A percentile compares a stretch with the other conserved stretches of the same genome.
phyloP scores from a whole-genome alignment of 2,113 vertebrate species.

The Sapayoa aenigma region DNA sequence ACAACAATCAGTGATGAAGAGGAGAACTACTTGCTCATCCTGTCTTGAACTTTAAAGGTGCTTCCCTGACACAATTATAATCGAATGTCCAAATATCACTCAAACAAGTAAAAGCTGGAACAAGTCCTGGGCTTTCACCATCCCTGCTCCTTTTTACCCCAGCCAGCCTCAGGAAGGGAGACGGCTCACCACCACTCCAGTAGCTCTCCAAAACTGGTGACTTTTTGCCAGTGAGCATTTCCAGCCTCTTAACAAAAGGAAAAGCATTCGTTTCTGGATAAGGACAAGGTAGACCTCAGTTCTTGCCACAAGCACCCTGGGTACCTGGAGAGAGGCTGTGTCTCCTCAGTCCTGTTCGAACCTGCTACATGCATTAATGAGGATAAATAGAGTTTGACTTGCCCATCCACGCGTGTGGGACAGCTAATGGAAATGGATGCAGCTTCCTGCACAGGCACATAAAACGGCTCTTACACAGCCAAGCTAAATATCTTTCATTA shows the following conservation, averaged over 20 bases:
- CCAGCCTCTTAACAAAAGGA: background rate
- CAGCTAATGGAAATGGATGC: background rate
- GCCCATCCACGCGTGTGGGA: background rate
- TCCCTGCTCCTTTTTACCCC: background rate
- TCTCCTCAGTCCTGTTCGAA: background rate
- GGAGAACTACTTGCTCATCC: background rate
- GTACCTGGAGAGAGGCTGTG: background rate
- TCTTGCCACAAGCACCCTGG: background rate
- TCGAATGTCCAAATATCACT: background rate
- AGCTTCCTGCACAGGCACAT: background rate
- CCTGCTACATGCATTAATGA: background rate
- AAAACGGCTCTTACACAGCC: background rate
- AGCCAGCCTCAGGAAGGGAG: rapidly evolving
- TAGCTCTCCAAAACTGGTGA: background rate
- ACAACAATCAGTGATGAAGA: background rate
- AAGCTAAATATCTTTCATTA: background rate
- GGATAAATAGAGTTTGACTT: background rate
- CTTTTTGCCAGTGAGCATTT: background rate
- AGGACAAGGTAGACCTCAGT: rapidly evolving
- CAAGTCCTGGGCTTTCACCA: background rate
- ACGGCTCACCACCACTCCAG: background rate
- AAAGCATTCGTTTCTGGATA: background rate
- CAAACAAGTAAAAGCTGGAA: background rate
- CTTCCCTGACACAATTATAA: background rate
- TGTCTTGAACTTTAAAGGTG: background rate